These are phyloP conservation scores for Lutraria rhynchaena DNA, from an alignment of 1,140 invertebrate genomes.

Conservation along the genomic window DNA sequence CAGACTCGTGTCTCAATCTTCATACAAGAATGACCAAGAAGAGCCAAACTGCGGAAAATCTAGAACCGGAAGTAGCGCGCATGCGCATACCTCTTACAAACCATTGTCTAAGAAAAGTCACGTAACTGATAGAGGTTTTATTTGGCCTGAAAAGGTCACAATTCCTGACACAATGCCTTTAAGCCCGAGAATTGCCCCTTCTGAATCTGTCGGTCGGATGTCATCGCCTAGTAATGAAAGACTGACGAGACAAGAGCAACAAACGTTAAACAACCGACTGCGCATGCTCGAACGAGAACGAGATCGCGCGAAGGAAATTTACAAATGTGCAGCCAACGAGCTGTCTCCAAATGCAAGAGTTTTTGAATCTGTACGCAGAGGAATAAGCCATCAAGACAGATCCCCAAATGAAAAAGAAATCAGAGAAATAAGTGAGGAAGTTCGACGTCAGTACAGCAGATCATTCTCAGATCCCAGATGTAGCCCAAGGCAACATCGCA, in stretches of 20 bases:
- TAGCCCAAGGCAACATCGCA: conserved; percentile 15
- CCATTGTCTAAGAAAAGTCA: background rate
- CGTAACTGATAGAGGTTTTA: conserved; percentile 30
- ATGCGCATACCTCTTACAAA: background rate
- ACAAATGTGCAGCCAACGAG: conserved; percentile 19
- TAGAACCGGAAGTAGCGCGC: too few species aligned
- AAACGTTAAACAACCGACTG: background rate
- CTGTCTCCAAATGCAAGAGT: conserved; percentile 26
- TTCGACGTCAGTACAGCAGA: conserved; percentile 15
- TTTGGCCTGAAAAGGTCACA: conserved; percentile 35
- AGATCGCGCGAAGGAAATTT: conserved; percentile 33
- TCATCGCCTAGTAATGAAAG: background rate
- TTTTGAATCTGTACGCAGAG: conserved; percentile 3
- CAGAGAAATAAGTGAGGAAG: conserved; percentile 27
- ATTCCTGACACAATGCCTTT: conserved; percentile 25
- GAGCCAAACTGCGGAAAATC: background rate
- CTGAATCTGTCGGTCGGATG: background rate
- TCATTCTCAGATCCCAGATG: conserved; percentile 44
- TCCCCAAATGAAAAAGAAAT: conserved; percentile 51
- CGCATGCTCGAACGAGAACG: conserved; percentile 16
- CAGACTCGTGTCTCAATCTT: background rate
- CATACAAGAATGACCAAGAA: background rate
- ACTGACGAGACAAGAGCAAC: background rate
- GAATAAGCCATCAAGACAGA: conserved; percentile 32
- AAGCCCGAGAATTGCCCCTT: conserved; percentile 40